These are phyloP conservation scores for Cyprinus carpio DNA, from an alignment of 2,113 vertebrate genomes.

Conservation along the genomic window DNA sequence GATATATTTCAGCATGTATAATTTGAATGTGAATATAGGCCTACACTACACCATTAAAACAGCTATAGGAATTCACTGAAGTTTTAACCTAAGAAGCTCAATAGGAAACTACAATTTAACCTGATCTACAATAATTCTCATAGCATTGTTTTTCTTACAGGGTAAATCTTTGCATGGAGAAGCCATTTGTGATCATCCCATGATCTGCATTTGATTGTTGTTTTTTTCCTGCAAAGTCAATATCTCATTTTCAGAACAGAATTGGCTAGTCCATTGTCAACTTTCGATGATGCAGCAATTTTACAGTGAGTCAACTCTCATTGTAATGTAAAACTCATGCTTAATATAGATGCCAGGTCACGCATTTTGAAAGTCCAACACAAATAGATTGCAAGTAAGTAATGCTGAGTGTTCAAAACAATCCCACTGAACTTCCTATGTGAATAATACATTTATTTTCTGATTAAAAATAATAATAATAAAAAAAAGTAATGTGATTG, in stretches of 20 bases:
- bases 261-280: neutral
- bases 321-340: constrained; percentile 27
- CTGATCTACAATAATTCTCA: too few relatives aligned
- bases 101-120: too few relatives aligned
- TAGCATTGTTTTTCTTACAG: too few relatives aligned
- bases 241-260: neutral
- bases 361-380: constrained; percentile 23
- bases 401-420: neutral
- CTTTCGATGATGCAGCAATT: constrained; percentile 40
- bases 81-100: too few relatives aligned
- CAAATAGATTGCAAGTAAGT: neutral
- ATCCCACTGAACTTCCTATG: neutral
- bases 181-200: too few relatives aligned
- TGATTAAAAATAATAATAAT: too few relatives aligned
- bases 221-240: constrained; percentile 42
- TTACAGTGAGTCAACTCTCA: constrained; percentile 12
- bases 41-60: too few relatives aligned
- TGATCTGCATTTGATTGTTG: neutral
- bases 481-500: neutral
- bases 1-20: too few relatives aligned
- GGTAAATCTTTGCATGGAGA: too few relatives aligned
- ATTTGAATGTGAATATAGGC: too few relatives aligned
- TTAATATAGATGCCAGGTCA: constrained; percentile 35
- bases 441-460: neutral
- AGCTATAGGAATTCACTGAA: too few relatives aligned